These are phyloP conservation scores for Heliconius himera DNA, from an alignment of 1,140 invertebrate species.

Conservation along the genomic window DNA sequence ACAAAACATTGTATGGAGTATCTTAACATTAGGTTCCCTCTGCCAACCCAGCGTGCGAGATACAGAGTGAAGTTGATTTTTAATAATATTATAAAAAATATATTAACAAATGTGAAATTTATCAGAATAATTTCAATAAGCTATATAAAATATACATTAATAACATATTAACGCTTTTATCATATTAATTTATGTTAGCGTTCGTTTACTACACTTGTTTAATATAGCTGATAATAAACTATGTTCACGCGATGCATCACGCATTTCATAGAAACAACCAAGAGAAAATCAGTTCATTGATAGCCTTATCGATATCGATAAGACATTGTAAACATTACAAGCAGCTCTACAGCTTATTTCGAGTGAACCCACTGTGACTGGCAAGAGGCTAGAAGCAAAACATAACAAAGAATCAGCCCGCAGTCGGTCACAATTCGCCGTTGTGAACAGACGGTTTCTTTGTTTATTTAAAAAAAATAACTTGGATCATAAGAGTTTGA, in stretches of 20 bases:
- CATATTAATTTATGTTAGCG: background rate
- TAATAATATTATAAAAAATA: no score
- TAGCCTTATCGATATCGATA: constrained; percentile 67
- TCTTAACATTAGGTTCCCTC: no score
- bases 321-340: constrained; percentile 69
- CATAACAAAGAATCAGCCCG: constrained; percentile 76
- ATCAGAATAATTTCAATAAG: background rate
- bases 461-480: background rate
- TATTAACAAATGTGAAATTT: no score
- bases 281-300: constrained; percentile 31
- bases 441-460: constrained; percentile 49
- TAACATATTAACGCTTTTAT: background rate
- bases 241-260: constrained; percentile 16
- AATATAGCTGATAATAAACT: constrained; percentile 11
- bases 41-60: no score
- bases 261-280: constrained; percentile 1
- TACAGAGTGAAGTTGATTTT: no score
- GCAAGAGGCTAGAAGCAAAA: constrained; percentile 68
- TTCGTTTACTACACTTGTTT: background rate
- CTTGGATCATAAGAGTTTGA: background rate
- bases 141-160: background rate
- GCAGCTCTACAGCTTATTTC: constrained; percentile 62
- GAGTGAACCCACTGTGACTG: constrained; percentile 52
- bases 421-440: constrained; percentile 76
- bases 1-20: no score